Conservation (phyloP, 2,797 vertebrate genomes). For the Cuniculus paca region DNA sequence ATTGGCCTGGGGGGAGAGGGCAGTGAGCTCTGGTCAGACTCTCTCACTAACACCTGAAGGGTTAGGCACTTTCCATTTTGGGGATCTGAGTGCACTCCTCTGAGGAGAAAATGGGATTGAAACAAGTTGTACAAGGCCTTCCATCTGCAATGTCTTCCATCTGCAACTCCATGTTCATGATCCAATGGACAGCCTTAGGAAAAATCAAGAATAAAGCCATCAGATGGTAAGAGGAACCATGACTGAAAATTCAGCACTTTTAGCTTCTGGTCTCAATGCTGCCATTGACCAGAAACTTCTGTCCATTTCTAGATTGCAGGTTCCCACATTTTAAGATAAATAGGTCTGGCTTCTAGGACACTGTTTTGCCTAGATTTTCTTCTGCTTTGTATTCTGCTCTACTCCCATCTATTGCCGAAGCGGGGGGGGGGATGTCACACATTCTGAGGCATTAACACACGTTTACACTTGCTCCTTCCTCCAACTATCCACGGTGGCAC, state of each 20-base stretch:
- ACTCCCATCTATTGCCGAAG: background rate
- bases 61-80: background rate
- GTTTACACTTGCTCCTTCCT: background rate
- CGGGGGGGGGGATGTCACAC: background rate
- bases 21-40: background rate
- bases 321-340: background rate
- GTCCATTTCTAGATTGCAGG: background rate
- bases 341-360: background rate
- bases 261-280: background rate
- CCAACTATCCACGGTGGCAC: background rate
- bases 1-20: rapidly evolving
- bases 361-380: background rate
- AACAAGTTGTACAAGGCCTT: background rate
- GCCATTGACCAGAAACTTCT: background rate
- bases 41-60: background rate
- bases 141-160: background rate
- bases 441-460: background rate
- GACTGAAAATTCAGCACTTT: background rate
- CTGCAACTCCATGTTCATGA: background rate
- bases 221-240: background rate
- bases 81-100: background rate
- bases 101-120: background rate
- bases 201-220: background rate
- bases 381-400: background rate
- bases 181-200: background rate